Evolutionary conservation across 2,797 vertebrate genomes (phyloP), one percentile per base, ranked within the genome.

Genomic region (Myiotriccus ornatus): DNA sequence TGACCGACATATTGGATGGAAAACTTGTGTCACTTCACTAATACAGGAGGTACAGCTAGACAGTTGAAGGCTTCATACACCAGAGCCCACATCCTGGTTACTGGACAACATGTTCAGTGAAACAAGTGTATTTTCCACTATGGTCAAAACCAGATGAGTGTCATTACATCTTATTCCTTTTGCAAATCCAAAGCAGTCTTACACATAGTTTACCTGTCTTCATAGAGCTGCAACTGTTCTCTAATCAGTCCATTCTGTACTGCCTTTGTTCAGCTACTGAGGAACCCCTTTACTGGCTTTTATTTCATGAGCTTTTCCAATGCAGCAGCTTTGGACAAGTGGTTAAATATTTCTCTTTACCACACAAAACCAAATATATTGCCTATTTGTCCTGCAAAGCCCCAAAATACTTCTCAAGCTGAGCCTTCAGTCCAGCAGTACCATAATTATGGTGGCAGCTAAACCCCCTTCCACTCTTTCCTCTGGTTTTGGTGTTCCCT

Each of bases 101-200:
- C 30, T 0, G 3, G 23, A 52, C 14, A 62, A 47, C 6, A 15
- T 0, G 5, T 5, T 25, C 14, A 47, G 2, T 41, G 24, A 47
- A 84, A 74, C 6, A 52, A 57, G 6, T 6, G 11, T 15, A 22
- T 53, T 75, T 71, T 57, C 37, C 39, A 24, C 27, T 49, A 22
- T 0, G 2, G 49, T 3, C 15, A 69, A 74, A 89, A 25, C 9
- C 12, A 73, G 20, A 9, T 53, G 13, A 83, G 30, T 19, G 7
- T 2, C n/a, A 63, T 56, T 27, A 37, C 12, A 34, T 12, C 15
- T 62, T 56, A 44, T 11, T 67, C 18, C 18, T 71, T 86, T 47
- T 6, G 47, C 7, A 41, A 70, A 94, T 64, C 11, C 57, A 75
- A 47, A 77, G 22, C 14, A 52, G 11, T 47, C 23, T 27, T 25